phyloP scores from a whole-genome alignment of 1,140 invertebrate species.

The Aphis gossypii region DNA sequence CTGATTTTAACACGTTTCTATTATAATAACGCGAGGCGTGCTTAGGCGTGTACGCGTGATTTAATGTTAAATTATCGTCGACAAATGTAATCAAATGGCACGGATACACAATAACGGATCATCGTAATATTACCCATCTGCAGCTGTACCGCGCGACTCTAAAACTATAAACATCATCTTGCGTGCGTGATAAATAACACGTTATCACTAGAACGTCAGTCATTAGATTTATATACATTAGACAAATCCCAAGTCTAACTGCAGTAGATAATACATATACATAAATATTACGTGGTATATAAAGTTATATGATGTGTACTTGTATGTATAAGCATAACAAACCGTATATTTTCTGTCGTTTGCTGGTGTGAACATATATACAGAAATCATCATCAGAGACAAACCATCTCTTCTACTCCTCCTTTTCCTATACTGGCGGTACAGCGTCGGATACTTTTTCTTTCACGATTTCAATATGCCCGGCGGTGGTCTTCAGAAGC shows the following conservation, averaged over 20 bases:
- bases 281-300: background rate
- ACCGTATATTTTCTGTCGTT: background rate
- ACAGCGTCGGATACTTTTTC: background rate
- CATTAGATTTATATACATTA: background rate
- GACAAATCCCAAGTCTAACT: background rate
- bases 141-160: background rate
- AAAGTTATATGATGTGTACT: background rate
- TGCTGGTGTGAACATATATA: background rate
- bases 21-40: background rate
- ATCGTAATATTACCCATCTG: conserved; percentile 1
- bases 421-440: background rate
- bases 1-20: background rate
- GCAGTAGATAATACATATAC: background rate
- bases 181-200: background rate
- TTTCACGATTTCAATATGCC: background rate
- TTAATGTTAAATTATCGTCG: background rate
- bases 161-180: background rate
- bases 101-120: background rate
- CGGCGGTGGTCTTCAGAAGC: background rate
- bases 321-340: background rate
- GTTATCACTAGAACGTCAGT: background rate
- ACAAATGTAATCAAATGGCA: background rate
- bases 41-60: background rate
- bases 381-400: background rate
- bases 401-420: background rate